phyloP scores from a whole-genome alignment of 2,797 vertebrate genomes.

The Psittacula echo region DNA sequence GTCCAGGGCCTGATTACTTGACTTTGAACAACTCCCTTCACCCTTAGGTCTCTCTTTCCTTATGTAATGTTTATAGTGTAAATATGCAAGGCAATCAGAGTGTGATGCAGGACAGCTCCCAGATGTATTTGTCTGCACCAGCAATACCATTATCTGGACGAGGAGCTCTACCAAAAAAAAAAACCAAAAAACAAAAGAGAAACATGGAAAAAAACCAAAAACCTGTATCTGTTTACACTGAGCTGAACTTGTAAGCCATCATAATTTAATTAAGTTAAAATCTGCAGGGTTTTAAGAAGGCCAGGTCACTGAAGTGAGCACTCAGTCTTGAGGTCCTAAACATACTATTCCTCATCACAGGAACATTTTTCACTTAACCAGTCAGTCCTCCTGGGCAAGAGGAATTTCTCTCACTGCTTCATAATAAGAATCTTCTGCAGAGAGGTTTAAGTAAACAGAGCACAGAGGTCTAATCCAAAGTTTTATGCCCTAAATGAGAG shows the following conservation, averaged over 20 bases:
- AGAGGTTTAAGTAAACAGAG: neutral
- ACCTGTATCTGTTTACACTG: neutral
- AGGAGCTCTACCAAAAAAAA: neutral
- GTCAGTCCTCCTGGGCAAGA: neutral
- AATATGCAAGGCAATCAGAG: neutral
- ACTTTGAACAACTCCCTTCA: neutral
- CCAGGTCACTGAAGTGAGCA: neutral
- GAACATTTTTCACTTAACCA: neutral
- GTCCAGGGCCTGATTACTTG: neutral
- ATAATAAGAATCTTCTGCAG: neutral
- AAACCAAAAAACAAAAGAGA: neutral
- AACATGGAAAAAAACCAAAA: neutral
- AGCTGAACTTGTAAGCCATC: neutral
- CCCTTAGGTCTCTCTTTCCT: neutral
- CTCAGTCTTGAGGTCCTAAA: neutral
- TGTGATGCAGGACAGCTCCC: neutral
- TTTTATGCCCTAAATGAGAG: neutral
- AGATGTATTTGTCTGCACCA: neutral
- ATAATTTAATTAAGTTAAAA: neutral
- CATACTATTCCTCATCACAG: neutral
- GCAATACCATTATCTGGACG: neutral
- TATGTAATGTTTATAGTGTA: neutral
- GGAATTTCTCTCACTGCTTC: neutral
- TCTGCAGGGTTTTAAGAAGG: neutral
- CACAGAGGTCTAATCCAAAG: neutral